Evolutionary conservation across 2,113 vertebrate genomes (phyloP), one percentile per base, ranked within the genome.

Genomic region (Nothoprocta perdicaria): DNA sequence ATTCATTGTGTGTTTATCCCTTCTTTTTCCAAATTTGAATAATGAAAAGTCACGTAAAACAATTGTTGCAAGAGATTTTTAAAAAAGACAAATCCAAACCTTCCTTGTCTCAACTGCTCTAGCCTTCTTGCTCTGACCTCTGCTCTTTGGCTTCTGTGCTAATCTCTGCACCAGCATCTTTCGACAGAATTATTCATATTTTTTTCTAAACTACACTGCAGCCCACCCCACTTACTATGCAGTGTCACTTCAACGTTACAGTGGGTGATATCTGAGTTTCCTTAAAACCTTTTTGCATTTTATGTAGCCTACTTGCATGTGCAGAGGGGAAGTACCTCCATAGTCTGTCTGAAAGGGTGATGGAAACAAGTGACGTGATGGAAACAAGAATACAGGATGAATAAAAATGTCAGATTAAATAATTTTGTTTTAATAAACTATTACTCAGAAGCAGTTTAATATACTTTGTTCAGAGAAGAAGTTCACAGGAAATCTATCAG

Each of bases 221-320:
- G 60, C 48, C 14, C 50, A 69, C 8, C 17, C 71, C 0, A 0
- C 19, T 79, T 29, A 19, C 35, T 17, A 16, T 9, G n/a, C 1
- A 2, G 35, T 22, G 61, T 35, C 24, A 24, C 40, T 57, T 50
- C 15, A 23, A 17, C 4, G 15, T 1, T 43, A 29, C 0, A 12
- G 27, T 3, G 27, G 58, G 18, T 61, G 46, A 38, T 24, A 67
- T 6, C 26, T 0, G 13, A 45, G 18, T 18, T 81, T 61, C 8
- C 40, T 85, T 8, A 29, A 10, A 15, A 3, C 3, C 2, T 1
- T 3, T 46, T 46, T 52, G 52, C 14, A 14, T 67, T 68, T 80
- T 50, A 46, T 15, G 1, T 1, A 57, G 35, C 68, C 23, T 9
- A 41, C 35, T 63, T 73, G 62, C 50, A 57, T 0, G 2, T 0